Evolutionary conservation across 2,797 vertebrate species (phyloP), one percentile per base, ranked within the genome.

Genomic region (Malurus splendens): DNA sequence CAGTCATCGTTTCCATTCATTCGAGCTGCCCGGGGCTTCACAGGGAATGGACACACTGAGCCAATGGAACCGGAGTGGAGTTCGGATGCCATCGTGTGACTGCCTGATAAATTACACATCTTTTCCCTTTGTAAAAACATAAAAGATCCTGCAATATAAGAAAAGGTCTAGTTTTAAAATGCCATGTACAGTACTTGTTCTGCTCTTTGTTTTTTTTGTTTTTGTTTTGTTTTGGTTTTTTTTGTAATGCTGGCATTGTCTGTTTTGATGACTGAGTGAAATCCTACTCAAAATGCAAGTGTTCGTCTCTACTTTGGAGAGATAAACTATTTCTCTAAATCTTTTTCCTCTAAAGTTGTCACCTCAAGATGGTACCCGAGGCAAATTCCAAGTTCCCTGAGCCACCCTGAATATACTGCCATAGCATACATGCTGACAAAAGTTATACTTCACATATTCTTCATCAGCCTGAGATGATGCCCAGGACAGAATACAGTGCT

Each of bases 61-160:
- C 2, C 14, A 0, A 1, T 0, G 25, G 7, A 8, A 14, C 1
- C 8, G 33, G 25, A 47, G 18, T 3, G 61, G 77, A 54, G 66
- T 6, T 55, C 20, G 68, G 27, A 9, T 61, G 93, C 95, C 96
- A 73, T 20, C 96, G 94, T 70, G 73, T 79, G 82, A 56, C 74
- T 52, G 18, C 6, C 59, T 28, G 50, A 6, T 5, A 77, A 55
- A 33, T n/a, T 41, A 27, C 73, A 90, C 10, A 24, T 7, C 30
- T 30, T 47, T 30, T 48, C 28, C 52, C 38, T 20, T n/a, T 16
- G 62, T 18, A 33, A 24, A 12, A 83, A 48, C 7, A 3, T 3
- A 3, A 4, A 33, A 33, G 13, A 18, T 3, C 12, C 12, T 38
- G 23, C 57, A 47, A 7, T 0, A 0, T 1, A 30, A 67, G 14